These are phyloP conservation scores for Megaustenia siamemsis DNA, from an alignment of 2,888 invertebrate genomes.

Conservation along the genomic window DNA sequence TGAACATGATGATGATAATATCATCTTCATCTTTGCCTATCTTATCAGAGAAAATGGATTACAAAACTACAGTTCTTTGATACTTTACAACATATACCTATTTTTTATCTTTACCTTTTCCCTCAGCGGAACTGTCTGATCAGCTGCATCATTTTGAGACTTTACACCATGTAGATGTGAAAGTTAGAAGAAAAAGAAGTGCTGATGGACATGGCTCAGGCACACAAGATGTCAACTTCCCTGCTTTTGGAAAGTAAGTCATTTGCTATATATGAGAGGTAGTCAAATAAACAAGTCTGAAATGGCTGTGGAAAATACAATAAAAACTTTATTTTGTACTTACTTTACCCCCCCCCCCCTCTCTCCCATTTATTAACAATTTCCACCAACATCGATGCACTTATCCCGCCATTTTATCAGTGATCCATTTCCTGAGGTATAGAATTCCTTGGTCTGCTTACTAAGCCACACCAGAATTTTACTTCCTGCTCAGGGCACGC, in stretches of 20 bases:
- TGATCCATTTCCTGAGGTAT: no score
- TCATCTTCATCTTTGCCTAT: no score
- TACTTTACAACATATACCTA: not conserved
- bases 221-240: slow-evolving; percentile 64
- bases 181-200: slow-evolving; percentile 53
- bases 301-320: not conserved
- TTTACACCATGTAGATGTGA: slow-evolving; percentile 58
- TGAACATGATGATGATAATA: no score
- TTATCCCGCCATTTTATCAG: no score
- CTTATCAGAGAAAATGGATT: no score
- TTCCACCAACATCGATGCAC: no score
- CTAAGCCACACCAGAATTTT: no score
- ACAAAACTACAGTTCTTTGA: no score
- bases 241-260: slow-evolving; percentile 67
- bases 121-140: slow-evolving; percentile 54
- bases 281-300: no score
- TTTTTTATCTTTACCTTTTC: not conserved
- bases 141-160: slow-evolving; percentile 69
- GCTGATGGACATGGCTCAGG: slow-evolving; percentile 56
- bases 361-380: not conserved
- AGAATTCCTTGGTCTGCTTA: no score
- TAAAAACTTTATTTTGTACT: not conserved
- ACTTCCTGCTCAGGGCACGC: no score
- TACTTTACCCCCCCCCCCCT: not conserved
- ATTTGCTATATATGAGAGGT: not conserved